A percentile compares a stretch with the other conserved stretches of the same genome.
These are phyloP conservation scores for Montipora foliosa DNA, from an alignment of 64 coral and sea anemone genomes.

Conservation along the genomic window DNA sequence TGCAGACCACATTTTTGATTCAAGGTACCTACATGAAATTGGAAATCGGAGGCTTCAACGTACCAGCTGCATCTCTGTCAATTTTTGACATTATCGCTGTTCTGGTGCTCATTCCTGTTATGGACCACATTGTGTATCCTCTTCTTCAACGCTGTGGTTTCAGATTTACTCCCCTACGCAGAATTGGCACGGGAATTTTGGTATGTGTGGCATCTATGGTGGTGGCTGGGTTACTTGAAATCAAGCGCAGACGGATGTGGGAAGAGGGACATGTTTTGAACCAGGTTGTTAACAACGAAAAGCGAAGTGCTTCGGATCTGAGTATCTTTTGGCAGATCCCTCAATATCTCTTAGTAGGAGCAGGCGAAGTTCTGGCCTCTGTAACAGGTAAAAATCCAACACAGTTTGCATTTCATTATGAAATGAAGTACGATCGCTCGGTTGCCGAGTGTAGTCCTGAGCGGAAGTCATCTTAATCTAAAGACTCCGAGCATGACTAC, in stretches of 20 bases:
- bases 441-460: too few species aligned
- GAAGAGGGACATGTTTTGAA: conserved; percentile 17
- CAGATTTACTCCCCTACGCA: conserved; percentile 69
- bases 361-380: conserved; percentile 41
- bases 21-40: conserved; percentile 80
- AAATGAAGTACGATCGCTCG: too few species aligned
- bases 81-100: conserved; percentile 58
- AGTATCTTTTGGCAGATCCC: conserved; percentile 65
- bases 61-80: conserved; percentile 68
- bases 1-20: conserved; percentile 48
- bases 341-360: conserved; percentile 64
- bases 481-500: too few species aligned
- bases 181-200: conserved; percentile 74
- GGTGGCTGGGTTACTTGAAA: conserved; percentile 72
- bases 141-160: conserved; percentile 44
- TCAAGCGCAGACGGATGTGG: conserved; percentile 44
- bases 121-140: conserved; percentile 72
- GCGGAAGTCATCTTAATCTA: too few species aligned
- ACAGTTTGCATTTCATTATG: too few species aligned
- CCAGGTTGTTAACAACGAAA: conserved; percentile 45
- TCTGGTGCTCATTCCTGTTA: conserved; percentile 66
- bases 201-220: conserved; percentile 60
- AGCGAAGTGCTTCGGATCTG: conserved; percentile 59
- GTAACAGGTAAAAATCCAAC: conserved; percentile 51
- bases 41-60: not conserved